Evolutionary conservation across 2,113 vertebrate species (phyloP).

Genomic region (Bujurquina vittata): DNA sequence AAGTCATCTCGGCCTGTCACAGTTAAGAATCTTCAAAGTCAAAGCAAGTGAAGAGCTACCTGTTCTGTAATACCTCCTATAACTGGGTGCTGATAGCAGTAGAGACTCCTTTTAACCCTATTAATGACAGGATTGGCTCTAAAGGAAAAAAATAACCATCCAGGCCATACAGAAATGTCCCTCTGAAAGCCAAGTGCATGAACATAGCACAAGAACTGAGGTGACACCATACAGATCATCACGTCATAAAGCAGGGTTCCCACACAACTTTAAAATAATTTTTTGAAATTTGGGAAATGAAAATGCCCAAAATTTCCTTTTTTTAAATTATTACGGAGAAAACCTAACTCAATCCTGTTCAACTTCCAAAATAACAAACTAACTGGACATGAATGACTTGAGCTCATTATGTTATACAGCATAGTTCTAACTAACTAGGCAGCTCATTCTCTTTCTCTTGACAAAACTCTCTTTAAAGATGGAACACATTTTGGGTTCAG

Average conservation of each 20-base stretch:
- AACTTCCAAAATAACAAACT: too few species aligned
- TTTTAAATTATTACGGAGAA: too few species aligned
- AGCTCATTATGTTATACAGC: too few species aligned
- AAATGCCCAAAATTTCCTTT: not conserved
- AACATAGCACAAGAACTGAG: not conserved
- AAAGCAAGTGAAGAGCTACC: conserved; percentile 20
- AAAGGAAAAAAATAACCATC: not conserved
- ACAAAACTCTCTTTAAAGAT: too few species aligned
- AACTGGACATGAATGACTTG: too few species aligned
- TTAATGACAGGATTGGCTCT: not conserved
- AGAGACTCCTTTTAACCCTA: conserved; percentile 10
- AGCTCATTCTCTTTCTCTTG: too few species aligned
- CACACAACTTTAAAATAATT: not conserved
- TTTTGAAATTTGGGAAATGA: not conserved
- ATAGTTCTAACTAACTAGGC: too few species aligned
- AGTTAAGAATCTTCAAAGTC: conserved; percentile 34
- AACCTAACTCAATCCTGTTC: too few species aligned
- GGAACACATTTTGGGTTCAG: too few species aligned
- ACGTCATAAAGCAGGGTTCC: not conserved
- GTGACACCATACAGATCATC: not conserved
- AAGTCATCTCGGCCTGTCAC: conserved; percentile 28
- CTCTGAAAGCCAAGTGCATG: not conserved
- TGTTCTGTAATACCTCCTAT: not conserved
- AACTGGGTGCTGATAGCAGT: not conserved
- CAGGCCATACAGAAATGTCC: not conserved